Evolutionary conservation across 2,113 vertebrate genomes (phyloP).

Genomic region (Scolopax mira): DNA sequence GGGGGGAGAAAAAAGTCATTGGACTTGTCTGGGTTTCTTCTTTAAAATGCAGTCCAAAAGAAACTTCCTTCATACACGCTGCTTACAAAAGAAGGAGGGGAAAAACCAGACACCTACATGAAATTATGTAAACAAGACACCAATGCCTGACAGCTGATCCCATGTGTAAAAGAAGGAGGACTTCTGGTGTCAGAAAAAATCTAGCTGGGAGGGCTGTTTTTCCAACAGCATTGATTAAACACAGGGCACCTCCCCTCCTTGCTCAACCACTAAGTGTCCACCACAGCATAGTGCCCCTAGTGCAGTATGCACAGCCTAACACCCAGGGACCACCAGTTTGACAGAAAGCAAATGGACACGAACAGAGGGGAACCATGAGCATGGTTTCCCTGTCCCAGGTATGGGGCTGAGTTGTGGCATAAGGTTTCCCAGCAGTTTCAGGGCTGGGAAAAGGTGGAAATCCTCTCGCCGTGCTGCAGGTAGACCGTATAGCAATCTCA

Average conservation of each 20-base stretch:
- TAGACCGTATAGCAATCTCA: not conserved
- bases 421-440: not conserved
- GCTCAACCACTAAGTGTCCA: too few species aligned
- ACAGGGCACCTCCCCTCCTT: not conserved
- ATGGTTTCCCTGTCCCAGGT: not conserved
- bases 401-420: rapidly evolving
- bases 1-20: not conserved
- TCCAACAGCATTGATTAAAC: not conserved
- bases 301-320: rapidly evolving
- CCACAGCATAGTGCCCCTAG: not conserved
- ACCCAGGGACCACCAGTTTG: not conserved
- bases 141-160: not conserved
- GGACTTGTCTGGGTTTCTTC: not conserved
- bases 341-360: rapidly evolving
- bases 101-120: not conserved
- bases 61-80: not conserved
- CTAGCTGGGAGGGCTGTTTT: not conserved
- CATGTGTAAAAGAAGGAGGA: not conserved
- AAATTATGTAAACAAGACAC: not conserved
- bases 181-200: not conserved
- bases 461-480: not conserved
- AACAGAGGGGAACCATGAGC: rapidly evolving
- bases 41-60: not conserved
- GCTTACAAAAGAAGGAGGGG: not conserved
- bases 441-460: not conserved